Base-by-base conservation (phyloP, 2,113 vertebrate species). In the Brachyistius frenatus region DNA sequence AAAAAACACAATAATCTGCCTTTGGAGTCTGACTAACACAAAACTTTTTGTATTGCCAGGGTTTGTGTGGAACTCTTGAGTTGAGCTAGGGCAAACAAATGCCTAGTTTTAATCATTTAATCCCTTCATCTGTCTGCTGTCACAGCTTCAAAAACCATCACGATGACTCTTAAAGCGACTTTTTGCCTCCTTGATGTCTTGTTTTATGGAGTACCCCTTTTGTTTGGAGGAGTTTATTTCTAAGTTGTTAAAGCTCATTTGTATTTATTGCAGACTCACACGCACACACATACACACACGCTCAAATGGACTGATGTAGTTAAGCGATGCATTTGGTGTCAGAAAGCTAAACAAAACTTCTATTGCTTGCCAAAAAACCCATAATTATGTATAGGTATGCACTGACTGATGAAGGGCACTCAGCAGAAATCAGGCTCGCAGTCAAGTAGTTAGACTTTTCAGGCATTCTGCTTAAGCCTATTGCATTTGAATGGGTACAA, bases 51-150 rank as follows among this genome's bases (percentile, higher is more conserved):
- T 57, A 35, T 54, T 61, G 32, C 62, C 58, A n/a, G 1, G 33
- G n/a, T 62, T 41, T 31, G 54, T 7, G 8, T 76, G 52, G 15
- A 76, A 69, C 31, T 41, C 14, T 54, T 58, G 55, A 76, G 77
- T 70, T 1, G n/a, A 82, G 60, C 52, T 66, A 60, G 61, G 5
- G 4, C 36, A 39, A 76, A n/a, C 53, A 77, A 78, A 78, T 8
- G 10, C 8, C 15, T 71, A 13, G 36, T 60, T 78, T 85, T 53
- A 86, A 84, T 81, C 54, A 66, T 69, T 81, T 54, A 60, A 58
- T 76, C 60, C 55, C 33, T 16, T 74, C 58, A 75, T 44, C 52
- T 39, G 57, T 83, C 64, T 53, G 63, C 50, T 70, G 44, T 60
- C 23, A n/a, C 66, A 37, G n/a, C 57, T 56, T 72, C 44, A 57